These are phyloP conservation scores for Microcebus jonahi DNA, from an alignment of 2,113 vertebrate species.

Conservation along the genomic window DNA sequence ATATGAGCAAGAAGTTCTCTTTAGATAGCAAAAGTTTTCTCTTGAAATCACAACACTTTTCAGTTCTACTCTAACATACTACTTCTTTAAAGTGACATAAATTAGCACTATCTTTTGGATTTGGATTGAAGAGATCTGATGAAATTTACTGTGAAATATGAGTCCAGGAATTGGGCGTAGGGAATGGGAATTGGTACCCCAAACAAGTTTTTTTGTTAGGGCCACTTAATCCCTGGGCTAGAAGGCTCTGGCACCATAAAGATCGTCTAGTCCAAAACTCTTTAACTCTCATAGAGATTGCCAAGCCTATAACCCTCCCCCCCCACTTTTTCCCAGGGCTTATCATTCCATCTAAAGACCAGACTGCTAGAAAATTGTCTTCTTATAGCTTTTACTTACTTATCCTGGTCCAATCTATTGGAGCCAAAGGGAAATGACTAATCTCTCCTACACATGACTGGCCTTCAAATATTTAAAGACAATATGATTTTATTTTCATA, in stretches of 20 bases:
- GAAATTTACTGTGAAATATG: background rate
- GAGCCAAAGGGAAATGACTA: background rate
- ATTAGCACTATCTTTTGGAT: conserved; percentile 14
- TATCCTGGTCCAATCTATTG: background rate
- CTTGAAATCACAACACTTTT: background rate
- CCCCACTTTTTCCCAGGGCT: background rate
- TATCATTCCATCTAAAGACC: background rate
- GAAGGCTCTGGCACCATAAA: background rate
- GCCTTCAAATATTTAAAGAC: background rate
- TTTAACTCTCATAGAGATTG: background rate
- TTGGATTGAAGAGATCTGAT: background rate
- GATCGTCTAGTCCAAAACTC: background rate
- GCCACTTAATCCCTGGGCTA: background rate
- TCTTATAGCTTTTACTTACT: background rate
- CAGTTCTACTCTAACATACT: background rate
- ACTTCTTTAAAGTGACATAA: conserved; percentile 10
- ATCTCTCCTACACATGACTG: background rate
- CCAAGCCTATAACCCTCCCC: background rate
- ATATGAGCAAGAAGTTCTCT: background rate
- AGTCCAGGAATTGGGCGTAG: background rate
- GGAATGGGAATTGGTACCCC: background rate
- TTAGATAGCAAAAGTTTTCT: background rate
- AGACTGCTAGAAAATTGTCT: background rate
- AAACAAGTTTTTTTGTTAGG: background rate
- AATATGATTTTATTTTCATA: conserved; percentile 23